Evolutionary conservation across 2,888 invertebrate species (phyloP).

Genomic region (Bombylius discolor): DNA sequence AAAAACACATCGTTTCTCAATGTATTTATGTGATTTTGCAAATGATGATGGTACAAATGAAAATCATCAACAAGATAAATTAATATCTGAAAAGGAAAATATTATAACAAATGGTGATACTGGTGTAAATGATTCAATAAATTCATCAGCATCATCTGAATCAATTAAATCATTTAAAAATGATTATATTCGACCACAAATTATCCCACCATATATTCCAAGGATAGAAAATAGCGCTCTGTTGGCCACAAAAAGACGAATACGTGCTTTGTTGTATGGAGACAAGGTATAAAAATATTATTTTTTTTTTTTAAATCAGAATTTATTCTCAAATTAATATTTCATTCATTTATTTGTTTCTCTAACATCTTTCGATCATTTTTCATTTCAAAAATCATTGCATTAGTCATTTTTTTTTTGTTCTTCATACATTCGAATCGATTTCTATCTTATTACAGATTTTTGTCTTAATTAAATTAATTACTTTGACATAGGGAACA

Average conservation of each 20-base stretch:
- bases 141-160: neutral
- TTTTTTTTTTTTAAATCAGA: neutral
- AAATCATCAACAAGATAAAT: neutral
- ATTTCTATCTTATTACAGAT: too few relatives aligned
- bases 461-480: too few relatives aligned
- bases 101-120: neutral
- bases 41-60: conserved; percentile 5
- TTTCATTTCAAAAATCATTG: too few relatives aligned
- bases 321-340: too few relatives aligned
- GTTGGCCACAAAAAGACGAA: conserved; percentile 9
- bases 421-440: too few relatives aligned
- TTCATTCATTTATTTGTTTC: too few relatives aligned
- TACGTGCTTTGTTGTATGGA: conserved; percentile 9
- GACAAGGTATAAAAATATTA: conserved; percentile 13
- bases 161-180: too few relatives aligned
- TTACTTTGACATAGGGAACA: too few relatives aligned
- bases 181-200: neutral
- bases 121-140: neutral
- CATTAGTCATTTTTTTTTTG: too few relatives aligned
- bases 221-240: conserved; percentile 8
- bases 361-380: too few relatives aligned
- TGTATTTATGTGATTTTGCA: conserved; percentile 48
- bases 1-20: conserved; percentile 50
- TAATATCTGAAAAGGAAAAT: conserved; percentile 3
- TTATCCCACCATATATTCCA: neutral